Percentiles rank a stretch among this genome's conserved stretches.
Conservation (phyloP, 2,888 invertebrate genomes). For the Callimorpha dominula region DNA sequence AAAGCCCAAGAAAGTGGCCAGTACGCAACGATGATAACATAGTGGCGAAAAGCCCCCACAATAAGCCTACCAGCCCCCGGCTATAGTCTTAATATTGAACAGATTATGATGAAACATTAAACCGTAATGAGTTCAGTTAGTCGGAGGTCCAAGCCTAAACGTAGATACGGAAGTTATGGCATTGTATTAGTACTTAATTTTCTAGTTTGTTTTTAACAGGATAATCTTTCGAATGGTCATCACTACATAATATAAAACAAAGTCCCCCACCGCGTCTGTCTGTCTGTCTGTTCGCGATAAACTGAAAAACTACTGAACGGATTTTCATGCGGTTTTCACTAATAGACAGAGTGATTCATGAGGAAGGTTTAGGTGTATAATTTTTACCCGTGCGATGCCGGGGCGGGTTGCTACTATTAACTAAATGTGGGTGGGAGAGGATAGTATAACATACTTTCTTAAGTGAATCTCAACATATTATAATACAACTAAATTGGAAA, state of each 20-base stretch:
- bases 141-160: not conserved
- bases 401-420: too few species aligned
- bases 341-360: too few species aligned
- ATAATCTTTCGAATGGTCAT: not conserved
- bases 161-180: not conserved
- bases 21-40: slow-evolving; percentile 70
- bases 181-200: not conserved
- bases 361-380: too few species aligned
- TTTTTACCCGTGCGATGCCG: too few species aligned
- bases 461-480: too few species aligned
- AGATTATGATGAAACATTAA: slow-evolving; percentile 27
- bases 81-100: slow-evolving; percentile 44
- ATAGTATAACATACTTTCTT: too few species aligned
- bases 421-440: too few species aligned
- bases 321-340: too few species aligned
- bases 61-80: slow-evolving; percentile 63
- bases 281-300: too few species aligned
- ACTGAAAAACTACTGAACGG: too few species aligned
- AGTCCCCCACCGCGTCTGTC: too few species aligned
- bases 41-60: slow-evolving; percentile 75
- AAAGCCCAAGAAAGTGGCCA: slow-evolving; percentile 74
- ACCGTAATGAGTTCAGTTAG: slow-evolving; percentile 9
- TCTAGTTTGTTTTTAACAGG: not conserved
- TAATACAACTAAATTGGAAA: not conserved
- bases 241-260: too few species aligned